These are phyloP conservation scores for Drosophila monieri DNA, from an alignment of 2,888 invertebrate genomes.

Conservation along the genomic window DNA sequence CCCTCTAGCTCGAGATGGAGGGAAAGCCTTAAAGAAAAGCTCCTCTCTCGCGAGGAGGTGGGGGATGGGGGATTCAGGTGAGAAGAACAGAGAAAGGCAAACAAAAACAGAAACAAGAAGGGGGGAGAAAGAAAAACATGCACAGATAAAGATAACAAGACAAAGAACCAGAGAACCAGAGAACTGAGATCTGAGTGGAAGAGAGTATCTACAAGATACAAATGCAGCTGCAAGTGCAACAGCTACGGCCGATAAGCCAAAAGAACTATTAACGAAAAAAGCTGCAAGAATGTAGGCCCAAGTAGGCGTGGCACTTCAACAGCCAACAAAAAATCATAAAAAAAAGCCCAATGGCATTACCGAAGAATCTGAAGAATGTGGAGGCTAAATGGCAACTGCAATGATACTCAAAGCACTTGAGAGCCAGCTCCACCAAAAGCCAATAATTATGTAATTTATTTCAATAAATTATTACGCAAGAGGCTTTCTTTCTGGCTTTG, in stretches of 20 bases:
- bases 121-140: constrained; percentile 10
- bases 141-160: constrained; percentile 17
- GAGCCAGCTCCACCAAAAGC: too few relatives aligned
- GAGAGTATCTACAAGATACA: constrained; percentile 29
- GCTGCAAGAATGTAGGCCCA: not conserved
- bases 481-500: too few relatives aligned
- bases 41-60: too few relatives aligned
- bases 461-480: too few relatives aligned
- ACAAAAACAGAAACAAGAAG: constrained; percentile 24
- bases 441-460: too few relatives aligned
- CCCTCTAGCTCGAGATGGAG: constrained; percentile 27
- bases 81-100: constrained; percentile 15
- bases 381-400: not conserved
- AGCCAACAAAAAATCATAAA: not conserved
- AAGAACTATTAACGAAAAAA: constrained; percentile 5
- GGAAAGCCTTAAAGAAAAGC: not conserved
- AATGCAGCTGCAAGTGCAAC: constrained; percentile 37
- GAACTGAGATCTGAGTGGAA: not conserved
- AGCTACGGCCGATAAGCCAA: constrained; percentile 23
- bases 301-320: not conserved
- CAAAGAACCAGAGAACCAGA: constrained; percentile 17
- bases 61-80: too few relatives aligned
- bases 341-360: too few relatives aligned
- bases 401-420: too few relatives aligned
- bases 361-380: not conserved